Base-by-base conservation (phyloP, 1,140 invertebrate species). In the Gonioctena quinquepunctata region DNA sequence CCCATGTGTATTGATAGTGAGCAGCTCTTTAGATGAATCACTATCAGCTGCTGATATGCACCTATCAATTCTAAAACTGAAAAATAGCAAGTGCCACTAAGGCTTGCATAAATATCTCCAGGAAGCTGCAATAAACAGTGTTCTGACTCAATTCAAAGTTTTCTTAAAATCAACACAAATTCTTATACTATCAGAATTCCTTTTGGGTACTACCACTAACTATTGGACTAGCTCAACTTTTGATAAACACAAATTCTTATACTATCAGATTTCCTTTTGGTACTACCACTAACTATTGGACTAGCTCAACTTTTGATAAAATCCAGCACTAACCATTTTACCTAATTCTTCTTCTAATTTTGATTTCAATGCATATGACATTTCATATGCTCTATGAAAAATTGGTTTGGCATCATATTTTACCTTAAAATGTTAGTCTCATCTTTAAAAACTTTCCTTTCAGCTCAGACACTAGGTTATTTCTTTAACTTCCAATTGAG, bases 81-180 rank as follows among this genome's bases (percentile, higher is more conserved):
- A 22, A 49, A 49, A 25, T 21, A 25, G 1, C 49, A 13, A 6
- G 11, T 18, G 22, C 19, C 23, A 64, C 13, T 48, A 23, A 50
- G 25, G 27, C 21, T 21, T 11, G 28, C 28, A 33, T 11, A 33
- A 11, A 33, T 33, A 33, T 33, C 28, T 33, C 11, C 27, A 7
- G 27, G 27, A 28, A 28, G 27, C 5, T 11, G 28, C 28, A 33
- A 33, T 1, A 80, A 57, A n/a, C 82, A 80, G 28, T 78, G 77
- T 54, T 83, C 81, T 19, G 75, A 61, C 16, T 78, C 52, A 75
- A 83, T 70, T 1, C n/a, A n/a, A n/a, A n/a, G n/a, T n/a, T 33
- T 33, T 33, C 13, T 33, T 33, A 33, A 33, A 33, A 33, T 33
- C 28, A 13, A 33, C 28, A 33, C 28, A 33, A 8, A 33, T 33